phyloP scores from a whole-genome alignment of 1,140 invertebrate species.

The Phthorimaea operculella region DNA sequence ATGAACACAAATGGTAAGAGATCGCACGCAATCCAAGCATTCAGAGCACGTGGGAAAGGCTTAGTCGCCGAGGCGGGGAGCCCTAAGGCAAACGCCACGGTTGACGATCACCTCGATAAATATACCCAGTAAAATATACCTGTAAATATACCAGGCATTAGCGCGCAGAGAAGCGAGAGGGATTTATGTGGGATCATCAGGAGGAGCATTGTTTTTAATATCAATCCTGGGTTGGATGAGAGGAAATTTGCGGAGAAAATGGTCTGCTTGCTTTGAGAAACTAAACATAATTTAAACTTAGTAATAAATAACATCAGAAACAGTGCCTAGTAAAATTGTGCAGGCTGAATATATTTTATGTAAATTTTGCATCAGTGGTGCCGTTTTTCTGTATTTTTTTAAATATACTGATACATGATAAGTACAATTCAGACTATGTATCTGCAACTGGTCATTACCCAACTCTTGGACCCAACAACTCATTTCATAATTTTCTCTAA shows the following conservation, averaged over 20 bases:
- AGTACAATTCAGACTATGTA: no score
- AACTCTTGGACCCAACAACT: no score
- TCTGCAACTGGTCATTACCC: no score
- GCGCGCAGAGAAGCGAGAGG: conserved; percentile 40
- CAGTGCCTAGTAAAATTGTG: no score
- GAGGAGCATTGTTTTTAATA: conserved; percentile 6
- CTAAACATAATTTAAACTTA: not conserved
- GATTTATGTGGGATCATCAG: conserved; percentile 23
- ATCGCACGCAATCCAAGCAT: conserved; percentile 63
- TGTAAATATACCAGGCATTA: conserved; percentile 60
- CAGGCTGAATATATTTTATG: no score
- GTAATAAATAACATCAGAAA: no score
- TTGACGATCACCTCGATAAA: conserved; percentile 65
- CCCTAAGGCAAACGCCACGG: conserved; percentile 50
- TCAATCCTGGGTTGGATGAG: not conserved
- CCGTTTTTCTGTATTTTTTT: no score
- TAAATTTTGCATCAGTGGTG: no score
- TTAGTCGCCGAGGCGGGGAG: conserved; percentile 39
- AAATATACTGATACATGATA: no score
- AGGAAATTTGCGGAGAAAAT: not conserved
- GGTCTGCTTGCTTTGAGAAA: not conserved
- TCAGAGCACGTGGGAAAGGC: conserved; percentile 61
- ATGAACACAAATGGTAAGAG: conserved; percentile 39
- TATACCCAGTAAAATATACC: conserved; percentile 16
- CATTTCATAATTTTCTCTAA: no score